Evolutionary conservation across 1,140 invertebrate species (phyloP).

Genomic region (Limonius californicus): DNA sequence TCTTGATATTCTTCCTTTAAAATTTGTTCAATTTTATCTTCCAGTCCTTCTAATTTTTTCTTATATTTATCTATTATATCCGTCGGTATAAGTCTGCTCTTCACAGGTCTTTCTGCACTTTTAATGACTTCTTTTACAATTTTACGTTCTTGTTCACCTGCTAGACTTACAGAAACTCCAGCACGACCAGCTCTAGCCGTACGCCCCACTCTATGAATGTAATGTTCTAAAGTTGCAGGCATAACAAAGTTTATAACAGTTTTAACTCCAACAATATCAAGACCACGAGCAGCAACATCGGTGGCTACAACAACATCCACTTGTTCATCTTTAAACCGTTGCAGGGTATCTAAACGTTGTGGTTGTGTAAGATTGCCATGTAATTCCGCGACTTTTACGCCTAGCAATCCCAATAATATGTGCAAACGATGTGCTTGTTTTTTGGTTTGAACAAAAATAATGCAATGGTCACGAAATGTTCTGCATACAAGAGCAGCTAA

Average conservation of each 20-base stretch:
- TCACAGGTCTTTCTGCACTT: slow-evolving; percentile 78
- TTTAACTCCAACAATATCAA: slow-evolving; percentile 94
- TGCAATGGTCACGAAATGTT: slow-evolving; percentile 88
- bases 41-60: slow-evolving; percentile 66
- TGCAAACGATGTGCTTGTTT: slow-evolving; percentile 89
- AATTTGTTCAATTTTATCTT: slow-evolving; percentile 75
- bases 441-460: slow-evolving; percentile 96
- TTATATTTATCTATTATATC: slow-evolving; percentile 88
- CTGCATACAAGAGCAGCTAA: slow-evolving; percentile 86
- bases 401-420: slow-evolving; percentile 81
- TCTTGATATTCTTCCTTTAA: slow-evolving; percentile 83
- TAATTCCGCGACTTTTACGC: slow-evolving; percentile 71
- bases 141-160: slow-evolving; percentile 86
- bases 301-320: slow-evolving; percentile 92
- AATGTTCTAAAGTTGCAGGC: slow-evolving; percentile 91
- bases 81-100: slow-evolving; percentile 79
- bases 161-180: slow-evolving; percentile 89
- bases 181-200: slow-evolving; percentile 90
- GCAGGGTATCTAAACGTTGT: slow-evolving; percentile 84
- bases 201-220: slow-evolving; percentile 82
- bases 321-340: slow-evolving; percentile 82
- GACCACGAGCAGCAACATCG: slow-evolving; percentile 92
- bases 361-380: slow-evolving; percentile 94
- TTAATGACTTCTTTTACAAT: slow-evolving; percentile 92
- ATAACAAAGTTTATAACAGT: slow-evolving; percentile 97